These are phyloP conservation scores for Formica aserva DNA, from an alignment of 2,888 invertebrate genomes.

Conservation along the genomic window DNA sequence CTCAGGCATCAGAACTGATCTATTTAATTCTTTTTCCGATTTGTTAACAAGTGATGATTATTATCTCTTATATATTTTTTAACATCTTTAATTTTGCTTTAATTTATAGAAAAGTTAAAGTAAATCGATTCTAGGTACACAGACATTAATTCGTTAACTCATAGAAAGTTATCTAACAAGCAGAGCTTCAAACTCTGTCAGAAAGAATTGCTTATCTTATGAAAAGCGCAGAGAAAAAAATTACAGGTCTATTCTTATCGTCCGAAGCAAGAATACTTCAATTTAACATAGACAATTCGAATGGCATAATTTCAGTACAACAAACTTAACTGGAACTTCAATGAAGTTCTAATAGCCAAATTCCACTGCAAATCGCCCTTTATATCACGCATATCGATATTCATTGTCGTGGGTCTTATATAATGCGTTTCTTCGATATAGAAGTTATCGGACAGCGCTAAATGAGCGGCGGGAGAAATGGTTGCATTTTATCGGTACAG, in stretches of 20 bases:
- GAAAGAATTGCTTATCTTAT: slow-evolving; percentile 15
- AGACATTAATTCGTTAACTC: not conserved
- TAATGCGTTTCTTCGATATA: slow-evolving; percentile 48
- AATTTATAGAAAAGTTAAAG: not conserved
- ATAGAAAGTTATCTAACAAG: not conserved
- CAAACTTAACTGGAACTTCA: slow-evolving; percentile 41
- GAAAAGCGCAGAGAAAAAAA: slow-evolving; percentile 3
- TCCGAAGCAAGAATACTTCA: slow-evolving; percentile 6
- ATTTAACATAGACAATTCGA: slow-evolving; percentile 32
- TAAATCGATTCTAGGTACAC: not conserved
- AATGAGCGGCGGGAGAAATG: slow-evolving; percentile 60
- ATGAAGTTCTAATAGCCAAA: slow-evolving; percentile 38
- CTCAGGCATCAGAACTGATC: not conserved
- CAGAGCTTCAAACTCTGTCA: not conserved
- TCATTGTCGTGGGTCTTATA: slow-evolving; percentile 18
- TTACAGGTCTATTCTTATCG: not conserved
- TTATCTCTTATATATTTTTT: not conserved
- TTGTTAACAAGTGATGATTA: not conserved
- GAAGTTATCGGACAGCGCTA: slow-evolving; percentile 49
- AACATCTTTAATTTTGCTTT: not conserved
- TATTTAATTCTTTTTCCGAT: not conserved
- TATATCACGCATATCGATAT: slow-evolving; percentile 15
- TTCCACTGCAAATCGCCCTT: slow-evolving; percentile 29
- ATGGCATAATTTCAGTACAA: slow-evolving; percentile 19
- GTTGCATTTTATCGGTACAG: slow-evolving; percentile 65